Percentiles rank a stretch among this genome's conserved stretches.
Conservation (phyloP, 2,797 vertebrate genomes). For the Lagorchestes hirsutus region DNA sequence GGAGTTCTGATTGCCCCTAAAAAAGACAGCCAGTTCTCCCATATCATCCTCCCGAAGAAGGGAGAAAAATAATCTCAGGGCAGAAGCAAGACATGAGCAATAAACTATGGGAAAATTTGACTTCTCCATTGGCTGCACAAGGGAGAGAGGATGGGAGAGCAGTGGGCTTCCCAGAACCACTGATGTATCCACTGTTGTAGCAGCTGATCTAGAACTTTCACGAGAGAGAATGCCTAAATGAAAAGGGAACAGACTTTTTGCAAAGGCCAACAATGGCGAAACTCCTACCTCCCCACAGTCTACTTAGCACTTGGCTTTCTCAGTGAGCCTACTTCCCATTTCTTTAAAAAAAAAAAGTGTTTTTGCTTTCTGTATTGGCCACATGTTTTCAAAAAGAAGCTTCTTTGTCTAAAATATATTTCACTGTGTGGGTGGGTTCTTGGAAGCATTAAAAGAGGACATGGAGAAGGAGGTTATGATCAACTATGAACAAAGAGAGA, state of each 20-base stretch:
- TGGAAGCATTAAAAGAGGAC: neutral
- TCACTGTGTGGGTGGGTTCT: neutral
- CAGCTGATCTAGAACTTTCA: neutral
- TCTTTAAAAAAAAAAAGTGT: neutral
- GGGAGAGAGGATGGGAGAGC: neutral
- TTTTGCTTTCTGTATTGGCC: neutral
- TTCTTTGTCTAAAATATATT: neutral
- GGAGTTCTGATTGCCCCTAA: neutral
- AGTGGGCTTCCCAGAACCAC: neutral
- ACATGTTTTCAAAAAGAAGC: neutral
- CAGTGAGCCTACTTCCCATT: neutral
- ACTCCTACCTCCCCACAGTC: neutral
- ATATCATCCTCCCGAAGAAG: neutral
- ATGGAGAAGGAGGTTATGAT: neutral
- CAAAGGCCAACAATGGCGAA: neutral
- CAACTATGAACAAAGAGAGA: neutral
- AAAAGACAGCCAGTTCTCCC: neutral
- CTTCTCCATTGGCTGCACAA: neutral
- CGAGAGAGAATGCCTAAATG: neutral
- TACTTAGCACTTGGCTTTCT: neutral
- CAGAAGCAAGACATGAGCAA: neutral
- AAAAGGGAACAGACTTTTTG: neutral
- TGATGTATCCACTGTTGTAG: neutral
- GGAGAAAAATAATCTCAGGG: neutral
- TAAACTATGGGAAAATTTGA: neutral